phyloP scores from a whole-genome alignment of 2,888 invertebrate genomes.

The Magallana nippona region DNA sequence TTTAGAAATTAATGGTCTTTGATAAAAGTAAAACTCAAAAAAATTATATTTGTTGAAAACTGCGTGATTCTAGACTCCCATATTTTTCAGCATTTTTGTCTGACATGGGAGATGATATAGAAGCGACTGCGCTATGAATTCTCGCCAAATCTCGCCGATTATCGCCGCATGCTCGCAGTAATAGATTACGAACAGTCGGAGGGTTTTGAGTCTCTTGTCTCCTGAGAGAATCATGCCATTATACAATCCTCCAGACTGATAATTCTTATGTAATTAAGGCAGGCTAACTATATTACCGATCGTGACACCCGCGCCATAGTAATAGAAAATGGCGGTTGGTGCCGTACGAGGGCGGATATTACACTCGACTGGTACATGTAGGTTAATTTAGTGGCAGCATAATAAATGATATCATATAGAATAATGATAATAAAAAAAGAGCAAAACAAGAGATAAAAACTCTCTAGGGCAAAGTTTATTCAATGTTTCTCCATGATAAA shows the following conservation, averaged over 20 bases:
- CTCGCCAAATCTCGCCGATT: slow-evolving; percentile 32
- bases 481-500: background rate
- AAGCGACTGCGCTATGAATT: slow-evolving; percentile 11
- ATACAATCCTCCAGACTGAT: slow-evolving; percentile 15
- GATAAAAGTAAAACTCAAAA: slow-evolving; percentile 5
- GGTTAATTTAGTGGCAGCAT: background rate
- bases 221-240: background rate
- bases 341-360: background rate
- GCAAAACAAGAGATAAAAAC: background rate
- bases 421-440: background rate
- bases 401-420: background rate
- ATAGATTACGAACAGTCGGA: background rate
- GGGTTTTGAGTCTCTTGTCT: background rate
- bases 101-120: slow-evolving; percentile 26
- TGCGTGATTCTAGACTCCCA: background rate
- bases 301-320: background rate
- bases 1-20: background rate
- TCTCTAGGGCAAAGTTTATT: background rate
- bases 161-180: slow-evolving; percentile 20
- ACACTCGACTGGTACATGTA: background rate
- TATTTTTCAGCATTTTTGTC: slow-evolving; percentile 12
- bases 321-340: background rate
- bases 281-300: slow-evolving; percentile 8
- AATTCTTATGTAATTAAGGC: slow-evolving; percentile 6
- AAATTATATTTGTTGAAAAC: slow-evolving; percentile 13